Evolutionary conservation across 2,888 invertebrate genomes (phyloP), one percentile per base, ranked within the genome.

Genomic region (Empis stercorea): DNA sequence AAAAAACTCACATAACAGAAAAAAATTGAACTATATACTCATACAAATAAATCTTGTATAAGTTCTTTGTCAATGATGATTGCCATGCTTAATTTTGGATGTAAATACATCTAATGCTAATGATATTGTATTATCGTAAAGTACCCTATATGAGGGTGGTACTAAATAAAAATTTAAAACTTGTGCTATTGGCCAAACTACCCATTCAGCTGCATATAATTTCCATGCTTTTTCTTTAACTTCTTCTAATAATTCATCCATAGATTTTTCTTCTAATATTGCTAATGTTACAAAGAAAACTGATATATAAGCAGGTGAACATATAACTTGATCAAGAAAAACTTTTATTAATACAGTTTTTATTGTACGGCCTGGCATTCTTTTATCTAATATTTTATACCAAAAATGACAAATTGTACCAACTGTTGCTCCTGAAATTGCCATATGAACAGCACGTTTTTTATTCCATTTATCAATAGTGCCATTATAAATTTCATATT

Each of bases 111-210:
- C 91, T 68, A 87, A 92, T 1, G 86, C 84, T 57, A 92, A 73
- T 32, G 89, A 89, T 59, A 92, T 80, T 1, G 76, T 74, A 62
- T 86, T 92, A 62, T 91, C 91, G 70, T 89, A 95, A 10, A 91
- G 71, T 30, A 95, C 87, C 61, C 94, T 76, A 64, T 78, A 93
- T 57, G 74, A 79, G 10, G 83, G 79, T 10, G 93, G 87, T 53
- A 95, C 65, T 61, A 84, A 79, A 65, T 84, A 88, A 69, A 95
- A 95, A 66, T 94, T 95, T n/a, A 95, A 72, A 38, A 89, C 72
- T 65, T 95, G 94, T 1, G 91, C 92, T 7, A 87, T 86, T 0
- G 94, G 93, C 93, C 94, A 94, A 23, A 94, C 78, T 7, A 87
- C 62, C 87, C 91, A 93, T 64, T 95, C 94, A 2, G 89, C 91